A percentile compares a stretch with the other conserved stretches of the same genome.
These are phyloP conservation scores for Drosophila greeni DNA, from an alignment of 2,888 invertebrate species.

Conservation along the genomic window DNA sequence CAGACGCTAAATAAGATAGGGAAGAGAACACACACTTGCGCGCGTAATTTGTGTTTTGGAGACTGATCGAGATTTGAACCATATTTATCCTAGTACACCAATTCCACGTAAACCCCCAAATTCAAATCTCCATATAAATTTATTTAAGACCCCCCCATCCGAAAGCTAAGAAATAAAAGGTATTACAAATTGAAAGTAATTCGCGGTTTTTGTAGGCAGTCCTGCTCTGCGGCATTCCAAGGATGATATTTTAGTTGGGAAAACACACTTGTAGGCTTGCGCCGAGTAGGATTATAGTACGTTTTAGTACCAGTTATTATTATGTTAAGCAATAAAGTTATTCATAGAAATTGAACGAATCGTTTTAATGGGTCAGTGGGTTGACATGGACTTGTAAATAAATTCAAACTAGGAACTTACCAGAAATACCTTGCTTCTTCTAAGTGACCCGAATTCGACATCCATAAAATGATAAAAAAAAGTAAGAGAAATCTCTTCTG, in stretches of 20 bases:
- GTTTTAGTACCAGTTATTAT: conserved; percentile 60
- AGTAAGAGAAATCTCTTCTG: not conserved
- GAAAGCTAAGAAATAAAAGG: conserved; percentile 13
- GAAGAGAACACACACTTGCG: conserved; percentile 15
- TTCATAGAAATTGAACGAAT: not conserved
- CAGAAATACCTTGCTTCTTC: not conserved
- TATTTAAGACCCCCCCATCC: conserved; percentile 4
- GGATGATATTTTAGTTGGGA: not conserved
- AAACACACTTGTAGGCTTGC: conserved; percentile 7
- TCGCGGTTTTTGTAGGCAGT: conserved; percentile 9
- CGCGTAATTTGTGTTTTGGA: conserved; percentile 48
- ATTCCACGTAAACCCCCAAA: conserved; percentile 24
- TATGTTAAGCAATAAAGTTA: conserved; percentile 35
- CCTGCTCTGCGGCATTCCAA: conserved; percentile 22
- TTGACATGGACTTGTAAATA: not conserved
- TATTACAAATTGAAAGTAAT: conserved; percentile 21
- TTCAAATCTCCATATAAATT: conserved; percentile 13
- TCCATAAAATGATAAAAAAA: not conserved
- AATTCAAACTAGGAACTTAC: too few relatives aligned
- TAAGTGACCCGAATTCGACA: rapidly evolving
- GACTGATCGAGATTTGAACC: conserved; percentile 56
- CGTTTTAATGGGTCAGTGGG: conserved; percentile 1
- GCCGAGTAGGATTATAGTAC: conserved; percentile 44
- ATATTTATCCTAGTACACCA: conserved; percentile 13
- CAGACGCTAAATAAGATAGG: conserved; percentile 48